A percentile compares a stretch with the other conserved stretches of the same genome.
These are phyloP conservation scores for Caenorhabditis sp. DNA, from an alignment of 2,888 invertebrate species.

Conservation along the genomic window DNA sequence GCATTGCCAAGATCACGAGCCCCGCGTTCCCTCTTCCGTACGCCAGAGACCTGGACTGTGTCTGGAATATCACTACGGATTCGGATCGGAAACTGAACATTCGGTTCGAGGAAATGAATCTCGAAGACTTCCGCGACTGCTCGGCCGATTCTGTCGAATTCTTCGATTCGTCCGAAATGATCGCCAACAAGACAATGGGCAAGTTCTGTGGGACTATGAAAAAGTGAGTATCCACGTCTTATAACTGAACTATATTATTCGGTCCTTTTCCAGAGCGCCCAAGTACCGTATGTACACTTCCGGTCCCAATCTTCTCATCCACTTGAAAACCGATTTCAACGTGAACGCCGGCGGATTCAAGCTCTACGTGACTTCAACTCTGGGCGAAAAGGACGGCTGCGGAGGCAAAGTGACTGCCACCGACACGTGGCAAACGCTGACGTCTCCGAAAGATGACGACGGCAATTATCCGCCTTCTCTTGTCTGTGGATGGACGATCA, in stretches of 20 bases:
- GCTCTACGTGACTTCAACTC: conserved; percentile 70
- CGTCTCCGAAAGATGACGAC: conserved; percentile 61
- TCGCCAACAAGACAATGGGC: conserved; percentile 55
- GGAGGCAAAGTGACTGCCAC: conserved; percentile 74
- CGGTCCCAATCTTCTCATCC: conserved; percentile 63
- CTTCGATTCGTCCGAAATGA: conserved; percentile 61
- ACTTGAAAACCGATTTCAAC: conserved; percentile 70
- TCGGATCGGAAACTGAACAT: conserved; percentile 63
- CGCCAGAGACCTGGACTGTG: conserved; percentile 72
- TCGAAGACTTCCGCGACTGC: conserved; percentile 68
- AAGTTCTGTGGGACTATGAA: conserved; percentile 67
- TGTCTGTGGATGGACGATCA: conserved; percentile 73
- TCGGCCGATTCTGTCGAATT: conserved; percentile 73
- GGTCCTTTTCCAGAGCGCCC: conserved; percentile 63
- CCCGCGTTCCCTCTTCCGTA: conserved; percentile 77
- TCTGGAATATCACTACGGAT: conserved; percentile 76
- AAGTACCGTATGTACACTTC: conserved; percentile 55
- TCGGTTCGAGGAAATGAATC: conserved; percentile 69
- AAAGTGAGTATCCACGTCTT: neutral
- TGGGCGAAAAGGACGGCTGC: conserved; percentile 70
- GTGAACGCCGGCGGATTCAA: conserved; percentile 70
- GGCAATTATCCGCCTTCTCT: conserved; percentile 69
- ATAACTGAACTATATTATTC: neutral
- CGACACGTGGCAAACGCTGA: conserved; percentile 68
- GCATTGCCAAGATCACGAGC: conserved; percentile 49